Evolutionary conservation across 2,797 vertebrate species (phyloP), one percentile per base, ranked within the genome.

Genomic region (Sylvilagus floridanus): DNA sequence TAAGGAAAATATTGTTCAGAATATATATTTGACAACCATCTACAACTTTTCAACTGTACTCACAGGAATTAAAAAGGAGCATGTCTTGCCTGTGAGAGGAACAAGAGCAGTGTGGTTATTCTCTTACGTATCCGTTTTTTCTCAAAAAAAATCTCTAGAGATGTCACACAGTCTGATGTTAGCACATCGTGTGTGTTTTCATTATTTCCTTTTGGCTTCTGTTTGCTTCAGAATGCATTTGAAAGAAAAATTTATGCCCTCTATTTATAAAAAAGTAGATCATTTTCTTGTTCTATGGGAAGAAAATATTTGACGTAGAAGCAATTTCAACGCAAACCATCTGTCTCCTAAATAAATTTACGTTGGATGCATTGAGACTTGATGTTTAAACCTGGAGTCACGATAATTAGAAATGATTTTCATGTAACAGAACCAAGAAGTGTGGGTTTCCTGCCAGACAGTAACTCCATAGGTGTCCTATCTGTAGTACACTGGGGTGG

Each of bases 181-280:
- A 14, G 72, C 47, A 42, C 0, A 0, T 69, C 78, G 50, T 78
- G 19, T 65, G 54, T 57, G 13, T 88, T 87, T 78, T 76, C 12
- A 50, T 84, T 86, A 81, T 83, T 78, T 82, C 17, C 21, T 90
- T 94, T 93, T 50, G 78, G 37, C 35, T 89, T 91, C 81, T 75
- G n/a, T 63, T 96, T 84, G 76, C 32, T 88, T 60, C 21, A 96
- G 71, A 79, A 37, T 96, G 94, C 26, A 94, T 97, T 93, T 96
- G 65, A 42, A 94, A 87, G 66, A 52, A 96, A 21, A 95, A 94
- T 65, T 91, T 92, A 11, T 22, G 78, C 30, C 17, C 30, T 65
- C 77, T 30, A 57, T 57, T 16, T 57, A 16, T 60, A 73, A 22
- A 77, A 11, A 32, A 8, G 42, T 65, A 89, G 50, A 1, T 69